These are phyloP conservation scores for Tragelaphus buxtoni DNA, from an alignment of 2,113 vertebrate species.

Conservation along the genomic window DNA sequence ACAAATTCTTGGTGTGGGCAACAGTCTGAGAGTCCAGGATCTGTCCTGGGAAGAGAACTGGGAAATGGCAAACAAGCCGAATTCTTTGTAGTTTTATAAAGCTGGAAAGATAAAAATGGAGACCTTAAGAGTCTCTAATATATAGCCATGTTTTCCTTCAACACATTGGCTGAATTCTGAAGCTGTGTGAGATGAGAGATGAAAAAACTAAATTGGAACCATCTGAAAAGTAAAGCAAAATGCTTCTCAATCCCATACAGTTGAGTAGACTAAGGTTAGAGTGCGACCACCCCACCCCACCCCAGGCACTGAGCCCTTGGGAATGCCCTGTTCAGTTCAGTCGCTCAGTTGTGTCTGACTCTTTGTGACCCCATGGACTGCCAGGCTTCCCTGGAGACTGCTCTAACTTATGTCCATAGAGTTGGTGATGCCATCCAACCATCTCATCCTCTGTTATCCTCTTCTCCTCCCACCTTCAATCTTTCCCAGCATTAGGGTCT, in stretches of 20 bases:
- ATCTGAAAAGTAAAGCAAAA: not conserved
- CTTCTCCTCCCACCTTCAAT: not conserved
- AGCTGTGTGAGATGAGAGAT: not conserved
- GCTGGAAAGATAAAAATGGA: not conserved
- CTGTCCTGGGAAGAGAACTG: not conserved
- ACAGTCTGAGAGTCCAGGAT: not conserved
- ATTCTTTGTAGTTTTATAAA: not conserved
- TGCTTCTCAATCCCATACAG: not conserved
- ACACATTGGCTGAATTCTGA: not conserved
- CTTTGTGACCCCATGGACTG: not conserved
- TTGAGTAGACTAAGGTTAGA: not conserved
- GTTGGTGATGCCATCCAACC: not conserved
- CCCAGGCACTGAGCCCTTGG: rapidly evolving
- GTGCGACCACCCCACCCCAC: not conserved
- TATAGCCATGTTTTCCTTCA: not conserved
- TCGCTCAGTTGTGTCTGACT: not conserved
- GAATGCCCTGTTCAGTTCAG: not conserved
- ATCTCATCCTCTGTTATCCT: not conserved
- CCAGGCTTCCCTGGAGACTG: not conserved
- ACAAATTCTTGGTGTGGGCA: not conserved
- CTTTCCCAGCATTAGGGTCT: not conserved
- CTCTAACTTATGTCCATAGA: not conserved
- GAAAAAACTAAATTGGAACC: not conserved
- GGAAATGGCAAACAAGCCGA: not conserved
- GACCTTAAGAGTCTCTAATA: not conserved